These are phyloP conservation scores for Teleopsis dalmanni DNA, from an alignment of 1,140 invertebrate species.

Conservation along the genomic window DNA sequence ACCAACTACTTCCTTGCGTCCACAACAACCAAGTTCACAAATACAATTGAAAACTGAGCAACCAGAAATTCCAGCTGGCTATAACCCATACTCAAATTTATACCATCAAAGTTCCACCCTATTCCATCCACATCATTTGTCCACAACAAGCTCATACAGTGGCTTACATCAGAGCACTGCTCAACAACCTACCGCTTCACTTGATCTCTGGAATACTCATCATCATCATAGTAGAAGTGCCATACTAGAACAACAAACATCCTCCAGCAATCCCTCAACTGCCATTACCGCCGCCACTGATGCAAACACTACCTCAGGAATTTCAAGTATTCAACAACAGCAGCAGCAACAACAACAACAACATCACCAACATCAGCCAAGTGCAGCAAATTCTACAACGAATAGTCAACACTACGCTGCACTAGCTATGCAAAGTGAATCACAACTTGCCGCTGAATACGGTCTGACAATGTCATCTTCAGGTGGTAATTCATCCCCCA, in stretches of 20 bases:
- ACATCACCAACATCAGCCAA: constrained; percentile 8
- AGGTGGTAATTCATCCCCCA: not conserved
- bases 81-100: constrained; percentile 31
- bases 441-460: constrained; percentile 34
- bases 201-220: constrained; percentile 15
- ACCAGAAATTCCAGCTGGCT: constrained; percentile 19
- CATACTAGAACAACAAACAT: constrained; percentile 4
- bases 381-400: not conserved
- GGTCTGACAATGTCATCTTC: constrained; percentile 30
- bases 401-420: constrained; percentile 26
- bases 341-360: constrained; percentile 13
- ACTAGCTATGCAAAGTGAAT: constrained; percentile 36
- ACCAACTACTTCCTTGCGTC: not conserved
- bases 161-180: not conserved
- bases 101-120: constrained; percentile 24
- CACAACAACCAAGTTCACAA: not conserved
- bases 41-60: constrained; percentile 35
- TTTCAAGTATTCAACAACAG: constrained; percentile 1
- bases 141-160: constrained; percentile 2
- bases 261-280: constrained; percentile 1
- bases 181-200: constrained; percentile 1
- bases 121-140: constrained; percentile 11
- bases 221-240: constrained; percentile 6
- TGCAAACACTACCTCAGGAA: constrained; percentile 4
- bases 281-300: not conserved